These are phyloP conservation scores for Pseudococcus longispinus DNA, from an alignment of 2,888 invertebrate species.

Conservation along the genomic window DNA sequence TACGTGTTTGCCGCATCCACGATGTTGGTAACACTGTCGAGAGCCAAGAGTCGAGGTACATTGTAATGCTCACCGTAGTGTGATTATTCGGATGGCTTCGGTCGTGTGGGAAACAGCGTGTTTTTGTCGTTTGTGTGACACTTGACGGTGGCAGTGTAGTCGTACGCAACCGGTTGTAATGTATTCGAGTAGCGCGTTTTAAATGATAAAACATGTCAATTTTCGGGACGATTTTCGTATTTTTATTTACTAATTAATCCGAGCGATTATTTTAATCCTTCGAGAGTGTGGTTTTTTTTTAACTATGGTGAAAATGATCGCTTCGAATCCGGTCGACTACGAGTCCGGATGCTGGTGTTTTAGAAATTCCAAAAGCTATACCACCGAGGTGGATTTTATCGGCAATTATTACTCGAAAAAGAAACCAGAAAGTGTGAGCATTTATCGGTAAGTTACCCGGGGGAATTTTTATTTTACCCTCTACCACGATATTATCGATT, in stretches of 20 bases:
- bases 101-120: slow-evolving; percentile 11
- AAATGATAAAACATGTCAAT: background rate
- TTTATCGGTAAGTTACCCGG: background rate
- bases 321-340: slow-evolving; percentile 42
- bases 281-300: background rate
- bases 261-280: background rate
- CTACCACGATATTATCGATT: background rate
- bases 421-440: background rate
- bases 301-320: slow-evolving; percentile 4
- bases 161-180: slow-evolving; percentile 39
- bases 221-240: background rate
- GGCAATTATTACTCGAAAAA: slow-evolving; percentile 43
- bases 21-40: slow-evolving; percentile 8
- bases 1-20: background rate
- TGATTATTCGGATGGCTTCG: background rate
- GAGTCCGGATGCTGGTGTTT: slow-evolving; percentile 53
- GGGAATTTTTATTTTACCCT: background rate
- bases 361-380: slow-evolving; percentile 2
- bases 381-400: slow-evolving; percentile 32
- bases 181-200: slow-evolving; percentile 14
- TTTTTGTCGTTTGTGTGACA: background rate
- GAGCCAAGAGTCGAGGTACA: background rate
- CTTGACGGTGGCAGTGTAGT: background rate
- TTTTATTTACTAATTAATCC: background rate
- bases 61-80: background rate